Evolutionary conservation across 2,113 vertebrate genomes (phyloP).

Genomic region (Acanthochromis polyacanthus): DNA sequence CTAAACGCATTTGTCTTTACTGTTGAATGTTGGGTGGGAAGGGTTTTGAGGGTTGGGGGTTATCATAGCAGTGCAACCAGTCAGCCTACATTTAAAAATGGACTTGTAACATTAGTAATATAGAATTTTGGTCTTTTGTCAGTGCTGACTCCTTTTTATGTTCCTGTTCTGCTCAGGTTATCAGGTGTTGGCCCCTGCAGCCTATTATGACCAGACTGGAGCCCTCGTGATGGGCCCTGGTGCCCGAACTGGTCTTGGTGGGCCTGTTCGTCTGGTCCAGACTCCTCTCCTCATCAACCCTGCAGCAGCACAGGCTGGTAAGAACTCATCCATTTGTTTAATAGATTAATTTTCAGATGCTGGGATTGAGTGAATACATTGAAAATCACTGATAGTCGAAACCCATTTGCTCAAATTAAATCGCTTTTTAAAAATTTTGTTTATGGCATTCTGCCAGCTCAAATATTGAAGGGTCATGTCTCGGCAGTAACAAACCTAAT

Average conservation of each 20-base stretch:
- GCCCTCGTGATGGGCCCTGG: constrained; percentile 95
- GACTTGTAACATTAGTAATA: not conserved
- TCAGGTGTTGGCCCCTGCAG: constrained; percentile 95
- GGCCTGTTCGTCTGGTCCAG: constrained; percentile 94
- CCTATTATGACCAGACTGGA: constrained; percentile 97
- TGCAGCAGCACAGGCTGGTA: constrained; percentile 95
- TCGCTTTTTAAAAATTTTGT: no score
- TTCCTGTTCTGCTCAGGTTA: constrained; percentile 85
- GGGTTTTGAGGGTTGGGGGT: not conserved
- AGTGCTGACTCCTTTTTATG: not conserved
- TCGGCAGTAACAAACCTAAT: no score
- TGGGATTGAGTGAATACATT: not conserved
- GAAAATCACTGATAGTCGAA: not conserved
- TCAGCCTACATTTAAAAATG: not conserved
- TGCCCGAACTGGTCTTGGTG: constrained; percentile 91
- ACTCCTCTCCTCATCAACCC: constrained; percentile 95
- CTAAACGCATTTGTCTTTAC: not conserved
- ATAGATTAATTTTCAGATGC: not conserved
- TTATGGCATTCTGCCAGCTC: no score
- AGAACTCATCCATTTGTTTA: not conserved
- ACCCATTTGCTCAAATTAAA: no score
- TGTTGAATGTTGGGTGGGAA: not conserved
- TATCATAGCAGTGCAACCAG: not conserved
- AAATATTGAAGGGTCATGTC: no score
- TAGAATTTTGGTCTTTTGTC: no score